phyloP scores from a whole-genome alignment of 1,140 invertebrate genomes.

The Spodoptera frugiperda region DNA sequence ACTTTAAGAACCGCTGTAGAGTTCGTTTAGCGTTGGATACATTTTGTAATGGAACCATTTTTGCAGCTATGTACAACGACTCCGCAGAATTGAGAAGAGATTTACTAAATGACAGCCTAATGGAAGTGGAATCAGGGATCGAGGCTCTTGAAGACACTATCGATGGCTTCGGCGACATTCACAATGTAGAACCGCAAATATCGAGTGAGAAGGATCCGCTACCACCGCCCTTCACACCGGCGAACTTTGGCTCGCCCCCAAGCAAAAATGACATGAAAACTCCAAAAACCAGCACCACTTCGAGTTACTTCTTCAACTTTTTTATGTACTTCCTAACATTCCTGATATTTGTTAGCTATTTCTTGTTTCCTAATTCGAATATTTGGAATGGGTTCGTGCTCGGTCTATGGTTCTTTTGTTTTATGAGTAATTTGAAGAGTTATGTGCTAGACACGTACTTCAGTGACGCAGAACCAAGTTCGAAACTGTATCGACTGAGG shows the following conservation, averaged over 20 bases:
- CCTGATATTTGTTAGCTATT: constrained; percentile 70
- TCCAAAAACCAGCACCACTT: constrained; percentile 50
- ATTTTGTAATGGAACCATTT: background rate
- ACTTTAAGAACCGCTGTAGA: too few species aligned
- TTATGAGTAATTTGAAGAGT: constrained; percentile 71
- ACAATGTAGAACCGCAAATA: constrained; percentile 56
- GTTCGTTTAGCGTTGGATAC: too few species aligned
- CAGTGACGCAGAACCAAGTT: constrained; percentile 67
- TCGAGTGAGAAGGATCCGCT: constrained; percentile 53
- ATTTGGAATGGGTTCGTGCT: constrained; percentile 82
- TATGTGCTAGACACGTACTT: constrained; percentile 79
- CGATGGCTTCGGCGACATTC: constrained; percentile 70
- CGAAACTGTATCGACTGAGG: constrained; percentile 66
- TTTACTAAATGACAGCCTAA: constrained; percentile 65
- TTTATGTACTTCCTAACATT: constrained; percentile 79
- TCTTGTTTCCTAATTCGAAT: constrained; percentile 75
- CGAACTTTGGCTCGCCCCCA: constrained; percentile 71
- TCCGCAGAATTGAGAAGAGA: constrained; percentile 64
- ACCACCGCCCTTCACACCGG: constrained; percentile 52
- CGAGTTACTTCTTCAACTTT: constrained; percentile 72
- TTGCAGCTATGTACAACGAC: constrained; percentile 65
- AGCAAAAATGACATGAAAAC: constrained; percentile 68
- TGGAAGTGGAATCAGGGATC: constrained; percentile 84
- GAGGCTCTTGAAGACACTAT: constrained; percentile 82
- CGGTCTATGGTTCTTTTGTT: constrained; percentile 80